These are phyloP conservation scores for Sebastes trivittatus DNA, from an alignment of 2,797 vertebrate species.

Conservation along the genomic window DNA sequence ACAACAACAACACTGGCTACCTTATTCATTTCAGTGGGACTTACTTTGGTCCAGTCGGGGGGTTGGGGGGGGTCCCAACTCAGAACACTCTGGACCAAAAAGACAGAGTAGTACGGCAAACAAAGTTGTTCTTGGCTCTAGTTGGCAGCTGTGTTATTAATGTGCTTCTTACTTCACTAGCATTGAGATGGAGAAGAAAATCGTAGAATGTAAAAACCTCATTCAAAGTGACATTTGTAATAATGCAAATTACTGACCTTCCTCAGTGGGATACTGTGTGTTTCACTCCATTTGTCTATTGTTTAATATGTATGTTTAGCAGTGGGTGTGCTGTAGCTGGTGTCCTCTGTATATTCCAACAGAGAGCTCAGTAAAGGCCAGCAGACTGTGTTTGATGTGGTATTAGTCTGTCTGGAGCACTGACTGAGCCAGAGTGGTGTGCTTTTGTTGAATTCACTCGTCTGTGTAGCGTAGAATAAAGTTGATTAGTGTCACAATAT, in stretches of 20 bases:
- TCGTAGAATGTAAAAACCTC: background rate
- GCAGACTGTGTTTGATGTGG: conserved; percentile 20
- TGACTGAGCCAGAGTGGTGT: conserved; percentile 6
- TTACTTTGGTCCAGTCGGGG: background rate
- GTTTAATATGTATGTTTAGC: background rate
- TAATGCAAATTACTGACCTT: background rate
- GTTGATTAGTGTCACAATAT: conserved; percentile 1
- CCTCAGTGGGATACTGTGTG: background rate
- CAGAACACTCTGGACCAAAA: background rate
- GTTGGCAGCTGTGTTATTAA: background rate
- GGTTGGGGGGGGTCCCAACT: background rate
- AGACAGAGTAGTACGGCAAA: background rate
- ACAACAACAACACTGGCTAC: background rate
- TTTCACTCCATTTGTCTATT: background rate
- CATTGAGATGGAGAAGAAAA: background rate
- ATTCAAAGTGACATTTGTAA: background rate
- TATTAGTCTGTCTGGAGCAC: conserved; percentile 9
- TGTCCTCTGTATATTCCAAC: background rate
- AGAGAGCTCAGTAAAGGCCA: conserved; percentile 3
- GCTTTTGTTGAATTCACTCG: background rate
- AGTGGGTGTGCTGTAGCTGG: background rate
- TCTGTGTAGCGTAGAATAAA: background rate
- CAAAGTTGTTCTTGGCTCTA: background rate
- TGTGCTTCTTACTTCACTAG: background rate
- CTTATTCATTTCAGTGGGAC: conserved; percentile 12